Percentiles rank a stretch among this genome's conserved stretches.
Evolutionary conservation across 2,888 invertebrate genomes (phyloP).

Genomic region (Dermolepida albohirtum): DNA sequence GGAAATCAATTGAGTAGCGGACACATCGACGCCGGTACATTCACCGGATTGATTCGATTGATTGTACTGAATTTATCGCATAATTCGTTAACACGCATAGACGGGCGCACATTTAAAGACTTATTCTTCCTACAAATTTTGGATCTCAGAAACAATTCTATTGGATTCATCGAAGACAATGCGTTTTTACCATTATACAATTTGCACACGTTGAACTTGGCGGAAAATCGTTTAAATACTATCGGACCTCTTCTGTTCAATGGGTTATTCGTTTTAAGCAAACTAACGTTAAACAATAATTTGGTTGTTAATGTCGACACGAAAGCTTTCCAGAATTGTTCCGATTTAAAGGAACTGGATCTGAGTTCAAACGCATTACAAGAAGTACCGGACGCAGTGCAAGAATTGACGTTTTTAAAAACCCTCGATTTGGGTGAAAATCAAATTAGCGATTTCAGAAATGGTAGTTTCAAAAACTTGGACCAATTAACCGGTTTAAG

Average conservation of each 20-base stretch:
- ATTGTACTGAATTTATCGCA: slow-evolving; percentile 88
- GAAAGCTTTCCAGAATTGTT: slow-evolving; percentile 88
- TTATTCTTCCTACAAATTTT: slow-evolving; percentile 87
- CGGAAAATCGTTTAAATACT: slow-evolving; percentile 86
- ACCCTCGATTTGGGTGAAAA: slow-evolving; percentile 94
- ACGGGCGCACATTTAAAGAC: slow-evolving; percentile 87
- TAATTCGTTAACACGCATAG: slow-evolving; percentile 86
- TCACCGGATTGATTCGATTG: slow-evolving; percentile 84
- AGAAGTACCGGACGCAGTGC: slow-evolving; percentile 84
- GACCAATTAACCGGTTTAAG: slow-evolving; percentile 88
- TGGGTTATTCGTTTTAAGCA: slow-evolving; percentile 84
- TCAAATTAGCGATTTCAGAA: slow-evolving; percentile 84
- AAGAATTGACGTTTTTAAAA: slow-evolving; percentile 84
- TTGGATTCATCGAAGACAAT: slow-evolving; percentile 89
- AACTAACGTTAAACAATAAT: slow-evolving; percentile 88
- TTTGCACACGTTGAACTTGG: slow-evolving; percentile 88
- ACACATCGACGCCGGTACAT: slow-evolving; percentile 86
- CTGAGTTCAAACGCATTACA: slow-evolving; percentile 87
- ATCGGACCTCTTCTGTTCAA: slow-evolving; percentile 86
- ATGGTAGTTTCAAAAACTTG: slow-evolving; percentile 87
- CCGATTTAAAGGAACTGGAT: slow-evolving; percentile 88
- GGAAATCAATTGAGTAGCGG: slow-evolving; percentile 87
- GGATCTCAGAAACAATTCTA: slow-evolving; percentile 87
- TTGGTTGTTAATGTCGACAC: slow-evolving; percentile 82
- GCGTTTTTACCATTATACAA: slow-evolving; percentile 90